Conservation (phyloP, 2,113 vertebrate species). For the Melanerpes aurifrons region DNA sequence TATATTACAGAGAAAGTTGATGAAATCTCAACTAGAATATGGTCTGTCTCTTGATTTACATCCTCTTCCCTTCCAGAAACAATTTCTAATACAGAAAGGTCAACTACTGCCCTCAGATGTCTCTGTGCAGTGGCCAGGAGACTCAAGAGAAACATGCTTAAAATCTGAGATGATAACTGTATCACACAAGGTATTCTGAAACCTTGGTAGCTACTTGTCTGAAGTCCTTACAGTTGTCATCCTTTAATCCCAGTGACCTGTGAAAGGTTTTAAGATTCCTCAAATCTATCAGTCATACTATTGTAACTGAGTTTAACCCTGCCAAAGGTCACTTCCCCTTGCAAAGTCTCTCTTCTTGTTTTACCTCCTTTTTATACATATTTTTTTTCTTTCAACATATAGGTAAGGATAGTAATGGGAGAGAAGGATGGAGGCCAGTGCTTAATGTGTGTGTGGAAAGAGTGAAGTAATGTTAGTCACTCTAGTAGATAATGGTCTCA, state of each 20-base stretch:
- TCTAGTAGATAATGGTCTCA: background rate
- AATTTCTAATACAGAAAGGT: constrained; percentile 41
- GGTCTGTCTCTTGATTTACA: constrained; percentile 37
- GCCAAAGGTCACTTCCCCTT: background rate
- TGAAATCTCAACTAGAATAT: constrained; percentile 44
- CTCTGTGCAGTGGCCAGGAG: background rate
- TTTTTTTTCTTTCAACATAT: too few relatives aligned
- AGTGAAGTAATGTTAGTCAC: background rate
- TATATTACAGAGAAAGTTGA: constrained; percentile 31
- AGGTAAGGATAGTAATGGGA: background rate
- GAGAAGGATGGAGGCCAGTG: background rate
- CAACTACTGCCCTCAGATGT: constrained; percentile 20
- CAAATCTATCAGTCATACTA: background rate
- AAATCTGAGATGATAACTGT: background rate
- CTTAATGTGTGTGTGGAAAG: background rate
- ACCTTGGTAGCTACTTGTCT: background rate
- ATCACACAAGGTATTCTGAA: background rate
- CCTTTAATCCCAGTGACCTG: background rate
- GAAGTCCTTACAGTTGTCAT: background rate
- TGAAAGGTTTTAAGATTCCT: background rate
- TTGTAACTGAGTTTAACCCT: background rate
- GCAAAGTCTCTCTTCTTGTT: background rate
- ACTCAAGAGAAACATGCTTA: background rate
- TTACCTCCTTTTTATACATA: too few relatives aligned
- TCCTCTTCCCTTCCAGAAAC: constrained; percentile 36